Conservation (phyloP, 2,797 vertebrate species). For the Labroides dimidiatus region DNA sequence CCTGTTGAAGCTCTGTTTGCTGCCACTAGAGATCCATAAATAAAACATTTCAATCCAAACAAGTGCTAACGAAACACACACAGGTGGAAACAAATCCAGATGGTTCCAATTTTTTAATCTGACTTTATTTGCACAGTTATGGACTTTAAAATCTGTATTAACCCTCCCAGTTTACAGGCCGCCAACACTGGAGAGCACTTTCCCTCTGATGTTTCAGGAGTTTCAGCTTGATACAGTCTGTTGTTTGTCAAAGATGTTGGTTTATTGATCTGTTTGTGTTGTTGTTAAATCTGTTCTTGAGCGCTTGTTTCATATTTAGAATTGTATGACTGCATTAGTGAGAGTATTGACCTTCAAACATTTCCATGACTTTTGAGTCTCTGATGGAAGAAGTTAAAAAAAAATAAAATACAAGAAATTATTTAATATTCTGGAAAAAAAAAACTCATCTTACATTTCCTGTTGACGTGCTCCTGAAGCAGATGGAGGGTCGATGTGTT, state of each 20-base stretch:
- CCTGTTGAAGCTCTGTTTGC: neutral
- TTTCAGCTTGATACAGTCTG: slow-evolving; percentile 4
- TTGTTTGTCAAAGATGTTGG: slow-evolving; percentile 20
- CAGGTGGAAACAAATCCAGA: neutral
- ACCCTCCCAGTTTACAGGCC: slow-evolving; percentile 7
- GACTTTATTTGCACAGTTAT: too few species aligned
- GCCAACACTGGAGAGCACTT: slow-evolving; percentile 43
- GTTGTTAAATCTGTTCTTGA: neutral
- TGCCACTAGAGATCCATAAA: neutral
- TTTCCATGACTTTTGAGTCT: neutral
- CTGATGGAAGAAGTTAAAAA: neutral
- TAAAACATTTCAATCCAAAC: neutral
- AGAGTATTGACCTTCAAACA: too few species aligned
- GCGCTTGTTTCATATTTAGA: neutral
- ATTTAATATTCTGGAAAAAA: neutral
- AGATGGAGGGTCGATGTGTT: too few species aligned
- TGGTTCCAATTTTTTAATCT: too few species aligned
- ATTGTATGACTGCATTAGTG: neutral
- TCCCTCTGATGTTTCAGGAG: neutral
- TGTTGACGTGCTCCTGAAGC: neutral
- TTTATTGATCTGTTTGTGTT: slow-evolving; percentile 11
- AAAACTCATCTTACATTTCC: neutral
- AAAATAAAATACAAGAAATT: neutral
- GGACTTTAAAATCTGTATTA: too few species aligned
- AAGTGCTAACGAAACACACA: neutral